Percentiles rank a stretch among this genome's conserved stretches.
phyloP scores from a whole-genome alignment of 2,113 vertebrate species.

The Garra rufa region DNA sequence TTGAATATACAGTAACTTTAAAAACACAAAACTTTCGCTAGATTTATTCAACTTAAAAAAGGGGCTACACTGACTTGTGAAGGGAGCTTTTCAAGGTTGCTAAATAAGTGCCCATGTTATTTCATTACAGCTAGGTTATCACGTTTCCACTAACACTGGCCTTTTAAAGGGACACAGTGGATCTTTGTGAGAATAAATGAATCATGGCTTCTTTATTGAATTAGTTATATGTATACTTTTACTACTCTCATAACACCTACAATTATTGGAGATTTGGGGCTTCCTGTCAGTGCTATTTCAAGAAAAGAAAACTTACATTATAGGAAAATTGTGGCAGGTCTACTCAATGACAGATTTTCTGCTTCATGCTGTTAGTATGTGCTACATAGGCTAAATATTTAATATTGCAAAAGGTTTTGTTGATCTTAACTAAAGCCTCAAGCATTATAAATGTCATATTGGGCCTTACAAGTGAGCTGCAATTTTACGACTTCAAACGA shows the following conservation, averaged over 20 bases:
- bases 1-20: background rate
- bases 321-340: background rate
- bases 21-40: background rate
- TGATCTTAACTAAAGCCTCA: slow-evolving; percentile 19
- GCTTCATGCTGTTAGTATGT: slow-evolving; percentile 6
- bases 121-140: slow-evolving; percentile 60
- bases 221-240: slow-evolving; percentile 50
- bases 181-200: slow-evolving; percentile 61
- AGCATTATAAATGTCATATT: slow-evolving; percentile 6
- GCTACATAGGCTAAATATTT: slow-evolving; percentile 14
- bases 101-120: slow-evolving; percentile 53
- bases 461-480: background rate
- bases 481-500: slow-evolving; percentile 2
- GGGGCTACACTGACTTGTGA: slow-evolving; percentile 27
- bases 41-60: background rate
- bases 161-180: slow-evolving; percentile 58
- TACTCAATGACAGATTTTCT: background rate
- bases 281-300: slow-evolving; percentile 52
- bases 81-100: slow-evolving; percentile 49
- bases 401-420: slow-evolving; percentile 11
- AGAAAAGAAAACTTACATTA: slow-evolving; percentile 44
- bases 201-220: slow-evolving; percentile 57
- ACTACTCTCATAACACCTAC: slow-evolving; percentile 50
- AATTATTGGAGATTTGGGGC: slow-evolving; percentile 56
- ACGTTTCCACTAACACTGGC: slow-evolving; percentile 51